Conservation (phyloP, 2,888 invertebrate species). For the Platypus cylindrus region DNA sequence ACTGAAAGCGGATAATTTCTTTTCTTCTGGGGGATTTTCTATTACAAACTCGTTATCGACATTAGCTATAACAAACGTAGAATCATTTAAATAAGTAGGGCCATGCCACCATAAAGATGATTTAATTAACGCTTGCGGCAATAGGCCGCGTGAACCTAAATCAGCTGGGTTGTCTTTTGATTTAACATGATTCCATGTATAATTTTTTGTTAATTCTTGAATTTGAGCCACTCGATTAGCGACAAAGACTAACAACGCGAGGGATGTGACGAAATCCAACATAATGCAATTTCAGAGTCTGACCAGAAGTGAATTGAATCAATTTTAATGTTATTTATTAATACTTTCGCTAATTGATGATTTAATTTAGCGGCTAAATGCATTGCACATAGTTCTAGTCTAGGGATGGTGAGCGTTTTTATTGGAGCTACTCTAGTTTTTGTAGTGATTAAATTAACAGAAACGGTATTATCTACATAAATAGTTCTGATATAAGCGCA, state of each 20-base stretch:
- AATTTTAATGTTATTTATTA: constrained; percentile 1
- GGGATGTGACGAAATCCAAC: constrained; percentile 6
- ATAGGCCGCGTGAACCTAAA: constrained; percentile 7
- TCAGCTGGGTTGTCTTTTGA: constrained; percentile 13
- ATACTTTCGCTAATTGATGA: not conserved
- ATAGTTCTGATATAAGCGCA: constrained; percentile 8
- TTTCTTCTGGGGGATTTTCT: too few relatives aligned
- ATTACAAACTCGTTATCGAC: too few relatives aligned
- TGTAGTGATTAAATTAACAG: constrained; percentile 16
- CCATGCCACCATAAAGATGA: constrained; percentile 5
- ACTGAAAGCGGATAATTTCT: too few relatives aligned
- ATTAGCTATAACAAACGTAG: too few relatives aligned
- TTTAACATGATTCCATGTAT: constrained; percentile 9
- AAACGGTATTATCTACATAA: constrained; percentile 2
- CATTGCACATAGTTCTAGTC: constrained; percentile 13
- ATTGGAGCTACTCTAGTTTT: constrained; percentile 21
- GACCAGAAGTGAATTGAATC: constrained; percentile 4
- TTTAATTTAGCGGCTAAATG: constrained; percentile 8
- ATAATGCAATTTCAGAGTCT: constrained; percentile 10
- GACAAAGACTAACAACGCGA: constrained; percentile 8
- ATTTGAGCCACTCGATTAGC: constrained; percentile 11
- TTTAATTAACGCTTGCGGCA: constrained; percentile 3
- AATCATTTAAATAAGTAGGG: constrained; percentile 4
- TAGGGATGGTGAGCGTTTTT: constrained; percentile 11
- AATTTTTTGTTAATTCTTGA: constrained; percentile 6